These are phyloP conservation scores for Acronicta alni DNA, from an alignment of 2,888 invertebrate genomes.

Conservation along the genomic window DNA sequence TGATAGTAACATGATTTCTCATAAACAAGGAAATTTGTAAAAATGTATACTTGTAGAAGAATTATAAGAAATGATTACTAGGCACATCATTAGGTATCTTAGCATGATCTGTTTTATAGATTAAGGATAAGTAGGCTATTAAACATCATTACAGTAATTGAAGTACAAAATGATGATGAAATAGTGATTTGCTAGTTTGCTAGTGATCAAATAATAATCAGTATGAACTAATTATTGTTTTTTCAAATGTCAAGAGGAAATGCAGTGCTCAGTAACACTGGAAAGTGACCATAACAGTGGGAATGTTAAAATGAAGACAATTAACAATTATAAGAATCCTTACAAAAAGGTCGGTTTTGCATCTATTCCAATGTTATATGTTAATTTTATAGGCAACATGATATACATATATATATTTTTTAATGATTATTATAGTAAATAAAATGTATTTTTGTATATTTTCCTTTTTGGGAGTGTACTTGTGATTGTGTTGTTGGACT, in stretches of 20 bases:
- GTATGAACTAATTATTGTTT: conserved; percentile 69
- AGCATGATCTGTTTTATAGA: conserved; percentile 38
- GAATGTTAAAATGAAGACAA: conserved; percentile 84
- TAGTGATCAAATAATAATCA: conserved; percentile 49
- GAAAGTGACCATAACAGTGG: conserved; percentile 82
- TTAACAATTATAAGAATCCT: conserved; percentile 84
- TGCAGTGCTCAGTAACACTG: conserved; percentile 86
- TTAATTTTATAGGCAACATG: conserved; percentile 75
- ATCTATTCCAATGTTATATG: conserved; percentile 54
- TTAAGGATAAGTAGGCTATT: conserved; percentile 34
- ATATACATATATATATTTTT: conserved; percentile 34
- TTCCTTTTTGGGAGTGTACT: conserved; percentile 28
- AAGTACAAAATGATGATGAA: conserved; percentile 30
- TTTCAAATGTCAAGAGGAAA: conserved; percentile 83
- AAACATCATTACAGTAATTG: conserved; percentile 35
- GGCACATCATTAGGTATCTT: conserved; percentile 38
- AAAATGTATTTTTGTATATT: conserved; percentile 26
- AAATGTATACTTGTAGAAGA: conserved; percentile 1
- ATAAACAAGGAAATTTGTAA: conserved; percentile 19
- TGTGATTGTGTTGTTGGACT: conserved; percentile 20
- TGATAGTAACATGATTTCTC: conserved; percentile 5
- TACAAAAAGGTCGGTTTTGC: conserved; percentile 83
- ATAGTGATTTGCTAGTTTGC: conserved; percentile 31
- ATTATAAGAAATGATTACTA: conserved; percentile 21
- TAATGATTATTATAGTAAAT: conserved; percentile 39